Conservation (phyloP, 2,888 invertebrate species). For the Punctoribates punctum region DNA sequence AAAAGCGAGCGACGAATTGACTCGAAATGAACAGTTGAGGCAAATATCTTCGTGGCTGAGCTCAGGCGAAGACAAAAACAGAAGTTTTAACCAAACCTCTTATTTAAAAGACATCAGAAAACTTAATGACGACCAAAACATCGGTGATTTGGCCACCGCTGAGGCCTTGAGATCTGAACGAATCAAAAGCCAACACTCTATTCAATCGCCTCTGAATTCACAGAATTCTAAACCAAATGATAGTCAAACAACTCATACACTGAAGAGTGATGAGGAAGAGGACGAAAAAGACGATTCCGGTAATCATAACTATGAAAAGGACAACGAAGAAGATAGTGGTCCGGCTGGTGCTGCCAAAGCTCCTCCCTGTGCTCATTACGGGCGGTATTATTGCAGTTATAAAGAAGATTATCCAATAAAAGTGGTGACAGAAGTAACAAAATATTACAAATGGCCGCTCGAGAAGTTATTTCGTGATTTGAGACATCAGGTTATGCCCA, state of each 20-base stretch:
- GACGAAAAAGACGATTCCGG: neutral
- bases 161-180: constrained; percentile 14
- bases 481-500: constrained; percentile 46
- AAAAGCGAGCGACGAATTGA: constrained; percentile 7
- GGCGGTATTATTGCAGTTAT: constrained; percentile 48
- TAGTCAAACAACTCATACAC: neutral
- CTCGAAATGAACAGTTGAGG: constrained; percentile 11
- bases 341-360: constrained; percentile 47
- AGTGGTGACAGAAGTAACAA: constrained; percentile 48
- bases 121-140: neutral
- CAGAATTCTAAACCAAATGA: neutral
- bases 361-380: constrained; percentile 47
- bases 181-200: neutral
- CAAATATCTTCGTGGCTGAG: constrained; percentile 20
- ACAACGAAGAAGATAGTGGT: constrained; percentile 23
- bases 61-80: neutral
- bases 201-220: neutral
- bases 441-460: constrained; percentile 49
- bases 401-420: constrained; percentile 49
- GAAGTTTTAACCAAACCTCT: neutral
- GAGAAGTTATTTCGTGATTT: constrained; percentile 49
- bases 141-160: neutral
- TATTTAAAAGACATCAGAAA: neutral
- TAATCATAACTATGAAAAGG: neutral
- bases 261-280: neutral